Base-by-base conservation (phyloP, 1,140 invertebrate species). In the Drosophila saltans region DNA sequence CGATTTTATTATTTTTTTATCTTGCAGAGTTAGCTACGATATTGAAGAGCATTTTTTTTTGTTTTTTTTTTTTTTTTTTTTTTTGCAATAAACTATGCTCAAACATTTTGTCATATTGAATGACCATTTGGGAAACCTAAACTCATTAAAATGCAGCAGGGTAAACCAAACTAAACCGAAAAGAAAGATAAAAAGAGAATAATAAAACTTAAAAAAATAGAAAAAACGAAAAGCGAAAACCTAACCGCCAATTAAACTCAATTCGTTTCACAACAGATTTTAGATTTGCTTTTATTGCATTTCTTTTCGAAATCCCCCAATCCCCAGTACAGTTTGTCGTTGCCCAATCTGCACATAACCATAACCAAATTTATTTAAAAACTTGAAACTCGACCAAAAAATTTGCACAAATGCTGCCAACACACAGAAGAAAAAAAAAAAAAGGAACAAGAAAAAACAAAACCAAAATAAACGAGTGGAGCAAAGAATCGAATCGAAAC, bases 281-380 rank as follows among this genome's bases (percentile, higher is more conserved):
- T 26, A 39, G 21, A 67, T 69, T 57, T 66, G 61, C 41, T 63
- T 66, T 66, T 64, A 70, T 66, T 63, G 56, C 56, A 52, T 61
- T 30, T 43, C 30, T n/a, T 41, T 33, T n/a, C 11, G 40, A 39
- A 40, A 41, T 33, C 24, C 56, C 33, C 26, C n/a, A 16, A 16
- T 10, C 21, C 10, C 33, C 59, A 52, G 21, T 52, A 16, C 45
- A 8, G 4, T 36, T 36, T 7, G 33, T 26, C 3, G 45, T 52
- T 24, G 45, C 21, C 45, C 45, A 52, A 52, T 56, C 60, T 48
- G 65, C 66, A 67, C 68, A 67, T 70, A 72, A 69, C 80, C 66
- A 74, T 72, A 80, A 68, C 63, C 80, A 88, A 86, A 86, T 82
- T 86, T 77, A 80, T 80, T 86, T 83, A 77, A 81, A 84, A 84